Conservation (phyloP, 2,888 invertebrate species). For the Campoplex capitator region DNA sequence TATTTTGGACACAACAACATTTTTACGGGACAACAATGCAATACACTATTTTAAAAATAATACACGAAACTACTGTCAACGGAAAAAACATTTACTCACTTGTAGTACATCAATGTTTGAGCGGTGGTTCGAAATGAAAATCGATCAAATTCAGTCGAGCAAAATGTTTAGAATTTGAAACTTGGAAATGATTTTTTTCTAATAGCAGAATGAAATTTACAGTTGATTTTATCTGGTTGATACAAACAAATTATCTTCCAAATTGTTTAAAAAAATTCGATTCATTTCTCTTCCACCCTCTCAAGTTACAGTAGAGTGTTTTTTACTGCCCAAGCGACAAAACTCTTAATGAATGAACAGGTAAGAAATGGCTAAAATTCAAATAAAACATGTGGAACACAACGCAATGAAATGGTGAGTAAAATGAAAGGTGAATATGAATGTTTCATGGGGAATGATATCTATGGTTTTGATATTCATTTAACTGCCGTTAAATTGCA, state of each 20-base stretch:
- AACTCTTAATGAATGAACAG: background rate
- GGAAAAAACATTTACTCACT: background rate
- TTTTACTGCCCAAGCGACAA: background rate
- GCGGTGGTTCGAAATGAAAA: conserved; percentile 11
- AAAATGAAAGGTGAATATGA: conserved; percentile 25
- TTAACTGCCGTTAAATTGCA: conserved; percentile 8
- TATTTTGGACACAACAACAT: background rate
- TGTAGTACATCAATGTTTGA: background rate
- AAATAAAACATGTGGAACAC: background rate
- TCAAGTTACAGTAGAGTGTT: conserved; percentile 57
- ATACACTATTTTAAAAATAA: background rate
- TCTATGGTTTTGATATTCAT: conserved; percentile 39
- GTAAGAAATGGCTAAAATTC: background rate
- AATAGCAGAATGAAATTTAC: background rate
- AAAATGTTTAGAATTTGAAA: background rate
- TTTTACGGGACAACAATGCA: background rate
- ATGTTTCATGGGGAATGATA: conserved; percentile 39
- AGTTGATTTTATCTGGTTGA: background rate
- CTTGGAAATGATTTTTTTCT: background rate
- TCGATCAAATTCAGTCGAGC: background rate
- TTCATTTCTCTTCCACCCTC: background rate
- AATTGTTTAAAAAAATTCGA: background rate
- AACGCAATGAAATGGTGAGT: conserved; percentile 68
- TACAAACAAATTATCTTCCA: background rate
- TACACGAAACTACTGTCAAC: conserved; percentile 12